These are phyloP conservation scores for Encarsia formosa DNA, from an alignment of 2,888 invertebrate species.

Conservation along the genomic window DNA sequence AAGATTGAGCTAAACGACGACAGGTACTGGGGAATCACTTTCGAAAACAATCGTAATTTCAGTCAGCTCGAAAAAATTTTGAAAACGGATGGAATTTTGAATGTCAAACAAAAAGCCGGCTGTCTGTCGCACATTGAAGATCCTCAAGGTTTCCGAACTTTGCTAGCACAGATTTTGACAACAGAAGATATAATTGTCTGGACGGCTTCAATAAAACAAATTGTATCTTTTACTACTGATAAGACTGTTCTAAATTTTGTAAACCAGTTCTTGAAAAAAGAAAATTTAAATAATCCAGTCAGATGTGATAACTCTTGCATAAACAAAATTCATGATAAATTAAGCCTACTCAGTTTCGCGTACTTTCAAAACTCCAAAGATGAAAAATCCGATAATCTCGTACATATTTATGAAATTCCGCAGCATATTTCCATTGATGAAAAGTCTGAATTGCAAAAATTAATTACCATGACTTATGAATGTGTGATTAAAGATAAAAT, in stretches of 20 bases:
- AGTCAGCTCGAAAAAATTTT: conserved; percentile 68
- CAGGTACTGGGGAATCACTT: conserved; percentile 85
- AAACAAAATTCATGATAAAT: conserved; percentile 10
- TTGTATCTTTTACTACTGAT: conserved; percentile 74
- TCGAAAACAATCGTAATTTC: conserved; percentile 81
- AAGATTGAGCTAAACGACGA: conserved; percentile 78
- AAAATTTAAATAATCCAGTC: conserved; percentile 2
- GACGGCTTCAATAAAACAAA: conserved; percentile 63
- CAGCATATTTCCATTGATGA: conserved; percentile 36
- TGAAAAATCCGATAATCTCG: background rate
- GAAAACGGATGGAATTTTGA: conserved; percentile 66
- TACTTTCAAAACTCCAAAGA: background rate
- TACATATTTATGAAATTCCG: conserved; percentile 8
- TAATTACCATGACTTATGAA: conserved; percentile 64
- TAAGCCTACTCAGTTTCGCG: conserved; percentile 7
- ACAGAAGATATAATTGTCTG: conserved; percentile 67
- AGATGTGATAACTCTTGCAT: conserved; percentile 10
- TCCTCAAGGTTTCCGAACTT: conserved; percentile 73
- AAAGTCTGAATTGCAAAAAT: conserved; percentile 41
- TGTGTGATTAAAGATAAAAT: conserved; percentile 77
- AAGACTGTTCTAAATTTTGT: conserved; percentile 67
- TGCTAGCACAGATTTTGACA: conserved; percentile 76
- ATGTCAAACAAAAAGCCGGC: conserved; percentile 86
- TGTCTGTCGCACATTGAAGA: conserved; percentile 84
- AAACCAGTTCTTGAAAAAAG: conserved; percentile 59